phyloP scores from a whole-genome alignment of 2,797 vertebrate genomes.

The Ficedula albicollis region DNA sequence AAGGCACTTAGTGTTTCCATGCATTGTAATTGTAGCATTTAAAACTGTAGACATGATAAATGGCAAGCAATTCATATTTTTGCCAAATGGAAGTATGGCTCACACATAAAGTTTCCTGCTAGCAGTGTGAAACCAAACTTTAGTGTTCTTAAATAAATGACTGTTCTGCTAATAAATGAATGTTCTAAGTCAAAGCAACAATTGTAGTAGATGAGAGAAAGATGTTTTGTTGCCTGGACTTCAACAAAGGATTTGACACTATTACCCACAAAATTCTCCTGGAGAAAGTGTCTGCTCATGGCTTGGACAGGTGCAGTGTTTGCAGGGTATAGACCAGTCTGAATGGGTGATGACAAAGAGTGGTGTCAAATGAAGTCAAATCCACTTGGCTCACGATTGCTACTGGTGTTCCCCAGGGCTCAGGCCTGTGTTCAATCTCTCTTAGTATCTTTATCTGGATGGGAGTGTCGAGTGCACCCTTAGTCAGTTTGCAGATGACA shows the following conservation, averaged over 20 bases:
- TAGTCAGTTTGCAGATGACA: background rate
- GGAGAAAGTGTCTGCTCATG: background rate
- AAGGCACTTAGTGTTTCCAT: background rate
- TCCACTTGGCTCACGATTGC: fast-evolving
- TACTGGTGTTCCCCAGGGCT: background rate
- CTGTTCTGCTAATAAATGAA: background rate
- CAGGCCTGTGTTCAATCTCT: too few species aligned
- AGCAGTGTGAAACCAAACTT: slow-evolving; percentile 30
- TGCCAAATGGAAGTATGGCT: slow-evolving; percentile 1
- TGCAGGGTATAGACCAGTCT: background rate
- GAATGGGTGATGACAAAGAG: background rate
- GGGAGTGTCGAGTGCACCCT: fast-evolving
- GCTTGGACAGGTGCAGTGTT: background rate
- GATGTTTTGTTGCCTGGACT: background rate
- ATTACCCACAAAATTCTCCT: background rate
- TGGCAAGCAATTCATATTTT: background rate
- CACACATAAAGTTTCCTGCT: background rate
- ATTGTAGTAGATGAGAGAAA: background rate
- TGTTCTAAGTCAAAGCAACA: background rate
- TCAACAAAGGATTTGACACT: background rate
- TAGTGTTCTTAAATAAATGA: background rate
- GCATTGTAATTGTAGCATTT: slow-evolving; percentile 18
- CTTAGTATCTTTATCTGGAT: background rate
- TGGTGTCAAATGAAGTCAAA: background rate
- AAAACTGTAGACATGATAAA: slow-evolving; percentile 23